phyloP scores from a whole-genome alignment of 2,797 vertebrate species.

The Clarias fuscus region DNA sequence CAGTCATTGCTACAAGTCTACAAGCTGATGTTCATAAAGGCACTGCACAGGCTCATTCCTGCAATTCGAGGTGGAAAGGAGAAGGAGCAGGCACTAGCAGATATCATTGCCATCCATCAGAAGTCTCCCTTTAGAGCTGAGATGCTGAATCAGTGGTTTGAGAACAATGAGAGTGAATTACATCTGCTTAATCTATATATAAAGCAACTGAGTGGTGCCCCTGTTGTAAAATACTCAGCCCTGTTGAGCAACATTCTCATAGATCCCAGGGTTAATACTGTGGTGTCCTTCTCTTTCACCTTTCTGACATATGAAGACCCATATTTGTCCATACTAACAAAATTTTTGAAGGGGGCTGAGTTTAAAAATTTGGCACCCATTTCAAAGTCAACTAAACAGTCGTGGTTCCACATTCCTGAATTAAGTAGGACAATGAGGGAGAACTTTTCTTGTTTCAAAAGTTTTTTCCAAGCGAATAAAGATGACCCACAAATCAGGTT shows the following conservation, averaged over 20 bases:
- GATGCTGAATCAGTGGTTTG: slow-evolving; percentile 36
- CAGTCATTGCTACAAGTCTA: not conserved
- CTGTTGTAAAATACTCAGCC: slow-evolving; percentile 1
- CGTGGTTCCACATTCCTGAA: slow-evolving; percentile 10
- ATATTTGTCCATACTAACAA: not conserved
- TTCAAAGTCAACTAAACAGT: not conserved
- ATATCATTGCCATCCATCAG: slow-evolving; percentile 17
- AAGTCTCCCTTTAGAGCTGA: slow-evolving; percentile 9
- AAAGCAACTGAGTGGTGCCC: not conserved
- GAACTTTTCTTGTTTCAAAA: slow-evolving; percentile 20
- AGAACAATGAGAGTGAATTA: slow-evolving; percentile 31
- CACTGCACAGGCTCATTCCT: not conserved
- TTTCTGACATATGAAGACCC: slow-evolving; percentile 46
- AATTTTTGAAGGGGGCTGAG: not conserved
- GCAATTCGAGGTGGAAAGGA: not conserved
- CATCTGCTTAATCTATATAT: slow-evolving; percentile 27
- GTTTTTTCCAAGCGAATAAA: slow-evolving; percentile 39
- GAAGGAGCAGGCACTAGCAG: slow-evolving; percentile 1
- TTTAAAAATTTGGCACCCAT: not conserved
- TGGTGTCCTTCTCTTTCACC: slow-evolving; percentile 46
- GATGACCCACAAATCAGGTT: not conserved
- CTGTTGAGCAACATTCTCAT: not conserved
- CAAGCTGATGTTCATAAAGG: not conserved
- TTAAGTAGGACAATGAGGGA: not conserved
- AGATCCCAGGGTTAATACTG: slow-evolving; percentile 6